phyloP scores from a whole-genome alignment of 2,888 invertebrate species.

The Dexiosoma caninum region DNA sequence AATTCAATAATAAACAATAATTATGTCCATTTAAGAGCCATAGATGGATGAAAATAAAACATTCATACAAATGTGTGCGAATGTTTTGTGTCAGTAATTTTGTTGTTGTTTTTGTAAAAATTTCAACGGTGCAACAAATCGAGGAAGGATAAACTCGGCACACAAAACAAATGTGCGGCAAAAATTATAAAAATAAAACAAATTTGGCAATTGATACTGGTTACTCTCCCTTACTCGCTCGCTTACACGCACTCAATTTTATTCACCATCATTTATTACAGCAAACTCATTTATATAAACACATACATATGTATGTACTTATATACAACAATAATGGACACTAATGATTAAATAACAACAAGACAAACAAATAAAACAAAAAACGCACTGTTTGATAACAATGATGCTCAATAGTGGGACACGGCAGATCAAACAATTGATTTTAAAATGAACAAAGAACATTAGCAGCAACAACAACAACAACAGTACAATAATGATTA shows the following conservation, averaged over 20 bases:
- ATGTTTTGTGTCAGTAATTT: neutral
- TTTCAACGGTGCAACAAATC: conserved; percentile 51
- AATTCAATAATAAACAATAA: conserved; percentile 57
- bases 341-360: conserved; percentile 57
- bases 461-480: conserved; percentile 23
- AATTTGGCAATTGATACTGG: conserved; percentile 40
- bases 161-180: conserved; percentile 42
- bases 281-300: neutral
- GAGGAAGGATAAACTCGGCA: neutral
- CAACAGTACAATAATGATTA: conserved; percentile 7
- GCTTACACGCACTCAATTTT: neutral
- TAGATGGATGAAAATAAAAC: conserved; percentile 16
- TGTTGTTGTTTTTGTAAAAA: conserved; percentile 10
- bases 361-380: conserved; percentile 20
- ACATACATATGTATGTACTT: no score
- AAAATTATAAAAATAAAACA: conserved; percentile 52
- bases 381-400: conserved; percentile 22
- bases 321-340: conserved; percentile 54
- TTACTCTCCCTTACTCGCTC: neutral
- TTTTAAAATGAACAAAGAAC: conserved; percentile 38
- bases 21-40: conserved; percentile 52
- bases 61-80: neutral
- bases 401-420: conserved; percentile 48
- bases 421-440: conserved; percentile 46
- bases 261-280: conserved; percentile 14